phyloP scores from a whole-genome alignment of 2,113 vertebrate genomes.

The Xiphophorus couchianus region DNA sequence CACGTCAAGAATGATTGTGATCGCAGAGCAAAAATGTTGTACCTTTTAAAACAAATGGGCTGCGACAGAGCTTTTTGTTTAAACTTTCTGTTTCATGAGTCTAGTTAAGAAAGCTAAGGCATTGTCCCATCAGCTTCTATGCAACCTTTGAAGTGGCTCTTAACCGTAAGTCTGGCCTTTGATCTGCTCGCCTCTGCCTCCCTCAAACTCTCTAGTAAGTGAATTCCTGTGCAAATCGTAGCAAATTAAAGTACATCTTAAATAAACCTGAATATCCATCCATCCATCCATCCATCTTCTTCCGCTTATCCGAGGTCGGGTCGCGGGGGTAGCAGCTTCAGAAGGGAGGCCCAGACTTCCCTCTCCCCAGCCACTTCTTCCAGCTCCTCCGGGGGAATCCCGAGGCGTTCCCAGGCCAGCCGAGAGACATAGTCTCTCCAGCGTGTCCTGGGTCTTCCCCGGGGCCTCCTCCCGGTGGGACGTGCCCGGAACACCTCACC shows the following conservation, averaged over 20 bases:
- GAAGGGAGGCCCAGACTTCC: too few relatives aligned
- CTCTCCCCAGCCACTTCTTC: too few relatives aligned
- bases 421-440: too few relatives aligned
- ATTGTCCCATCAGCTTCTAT: conserved; percentile 17
- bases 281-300: too few relatives aligned
- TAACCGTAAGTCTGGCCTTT: conserved; percentile 42
- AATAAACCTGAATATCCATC: conserved; percentile 20
- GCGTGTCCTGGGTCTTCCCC: too few relatives aligned
- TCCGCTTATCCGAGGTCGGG: too few relatives aligned
- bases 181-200: conserved; percentile 41
- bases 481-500: too few relatives aligned
- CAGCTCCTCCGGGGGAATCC: too few relatives aligned
- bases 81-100: not conserved
- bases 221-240: conserved; percentile 25
- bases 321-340: too few relatives aligned
- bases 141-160: conserved; percentile 47
- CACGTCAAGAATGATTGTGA: not conserved
- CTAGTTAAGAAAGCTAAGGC: conserved; percentile 7
- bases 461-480: too few relatives aligned
- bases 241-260: conserved; percentile 29
- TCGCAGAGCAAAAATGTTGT: not conserved
- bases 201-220: conserved; percentile 29
- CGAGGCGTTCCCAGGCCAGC: too few relatives aligned
- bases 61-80: not conserved
- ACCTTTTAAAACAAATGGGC: not conserved